Percentiles rank a stretch among this genome's conserved stretches.
These are phyloP conservation scores for Ambastaia sidthimunki DNA, from an alignment of 2,797 vertebrate species.

Conservation along the genomic window DNA sequence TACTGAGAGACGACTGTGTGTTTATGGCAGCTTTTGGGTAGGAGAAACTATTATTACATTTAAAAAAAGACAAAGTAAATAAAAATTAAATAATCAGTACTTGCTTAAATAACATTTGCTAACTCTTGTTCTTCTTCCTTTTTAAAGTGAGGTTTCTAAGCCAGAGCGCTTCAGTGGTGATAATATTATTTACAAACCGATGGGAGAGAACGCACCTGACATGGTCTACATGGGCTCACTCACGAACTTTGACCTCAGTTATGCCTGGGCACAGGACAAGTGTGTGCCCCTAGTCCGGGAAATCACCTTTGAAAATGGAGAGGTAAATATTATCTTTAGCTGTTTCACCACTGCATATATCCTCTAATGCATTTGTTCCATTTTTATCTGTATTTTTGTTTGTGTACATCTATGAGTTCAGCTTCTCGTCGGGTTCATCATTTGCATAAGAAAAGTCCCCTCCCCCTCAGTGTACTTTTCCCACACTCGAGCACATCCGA, in stretches of 20 bases:
- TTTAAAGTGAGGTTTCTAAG: slow-evolving; percentile 83
- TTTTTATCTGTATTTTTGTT: slow-evolving; percentile 4
- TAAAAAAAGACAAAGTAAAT: too few species aligned
- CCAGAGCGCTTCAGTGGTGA: slow-evolving; percentile 94
- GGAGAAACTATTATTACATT: slow-evolving; percentile 61
- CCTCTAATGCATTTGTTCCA: neutral
- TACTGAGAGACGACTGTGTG: slow-evolving; percentile 91
- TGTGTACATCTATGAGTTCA: slow-evolving; percentile 16
- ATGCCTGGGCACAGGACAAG: slow-evolving; percentile 97
- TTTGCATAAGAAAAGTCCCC: slow-evolving; percentile 55
- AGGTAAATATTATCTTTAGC: slow-evolving; percentile 78
- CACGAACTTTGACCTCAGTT: slow-evolving; percentile 93
- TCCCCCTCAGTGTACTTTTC: slow-evolving; percentile 65
- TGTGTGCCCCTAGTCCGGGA: slow-evolving; percentile 97
- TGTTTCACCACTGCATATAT: neutral
- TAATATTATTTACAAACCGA: slow-evolving; percentile 93
- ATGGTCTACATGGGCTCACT: slow-evolving; percentile 96
- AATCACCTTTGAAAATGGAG: slow-evolving; percentile 99
- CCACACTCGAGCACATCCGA: slow-evolving; percentile 28
- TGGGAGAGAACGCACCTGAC: slow-evolving; percentile 88
- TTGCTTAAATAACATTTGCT: neutral
- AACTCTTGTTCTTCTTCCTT: too few species aligned
- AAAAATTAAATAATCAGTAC: neutral
- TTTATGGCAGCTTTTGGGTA: slow-evolving; percentile 92
- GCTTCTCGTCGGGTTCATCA: slow-evolving; percentile 13